A percentile compares a stretch with the other conserved stretches of the same genome.
Conservation (phyloP, 2,888 invertebrate genomes). For the Drosophila kuntzei region DNA sequence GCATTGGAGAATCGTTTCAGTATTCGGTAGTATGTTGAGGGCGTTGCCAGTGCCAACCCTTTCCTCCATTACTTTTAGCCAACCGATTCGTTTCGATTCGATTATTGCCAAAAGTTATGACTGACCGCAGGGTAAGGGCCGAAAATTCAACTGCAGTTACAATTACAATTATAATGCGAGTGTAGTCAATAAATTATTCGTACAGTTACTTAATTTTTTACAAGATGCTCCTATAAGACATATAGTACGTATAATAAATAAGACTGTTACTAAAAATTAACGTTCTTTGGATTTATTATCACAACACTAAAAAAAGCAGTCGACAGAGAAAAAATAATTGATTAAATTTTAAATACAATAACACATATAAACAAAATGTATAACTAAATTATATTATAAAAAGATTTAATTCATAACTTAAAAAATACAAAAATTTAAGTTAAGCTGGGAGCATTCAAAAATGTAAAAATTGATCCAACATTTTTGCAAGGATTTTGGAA, state of each 20-base stretch:
- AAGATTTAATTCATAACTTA: too few relatives aligned
- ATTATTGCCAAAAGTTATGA: conserved; percentile 66
- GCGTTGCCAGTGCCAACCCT: conserved; percentile 71
- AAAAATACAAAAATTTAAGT: too few relatives aligned
- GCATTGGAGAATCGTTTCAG: conserved; percentile 21
- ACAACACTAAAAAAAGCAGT: too few relatives aligned
- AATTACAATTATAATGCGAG: conserved; percentile 51
- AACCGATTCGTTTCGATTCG: conserved; percentile 39
- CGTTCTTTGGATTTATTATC: not conserved
- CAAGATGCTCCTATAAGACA: not conserved
- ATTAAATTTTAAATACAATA: too few relatives aligned
- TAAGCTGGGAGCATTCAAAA: too few relatives aligned
- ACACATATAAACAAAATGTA: too few relatives aligned
- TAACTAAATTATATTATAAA: too few relatives aligned
- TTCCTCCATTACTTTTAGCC: conserved; percentile 67
- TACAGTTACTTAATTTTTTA: conserved; percentile 38
- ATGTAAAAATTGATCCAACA: too few relatives aligned
- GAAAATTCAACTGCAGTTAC: conserved; percentile 33
- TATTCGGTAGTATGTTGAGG: conserved; percentile 75
- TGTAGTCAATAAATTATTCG: conserved; percentile 41
- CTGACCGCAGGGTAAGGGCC: conserved; percentile 46
- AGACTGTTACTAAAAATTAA: too few relatives aligned
- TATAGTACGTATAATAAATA: not conserved
- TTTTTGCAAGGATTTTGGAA: too few relatives aligned
- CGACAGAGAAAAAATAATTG: too few relatives aligned